Evolutionary conservation across 2,797 vertebrate genomes (phyloP).

Genomic region (Alcedo atthis): DNA sequence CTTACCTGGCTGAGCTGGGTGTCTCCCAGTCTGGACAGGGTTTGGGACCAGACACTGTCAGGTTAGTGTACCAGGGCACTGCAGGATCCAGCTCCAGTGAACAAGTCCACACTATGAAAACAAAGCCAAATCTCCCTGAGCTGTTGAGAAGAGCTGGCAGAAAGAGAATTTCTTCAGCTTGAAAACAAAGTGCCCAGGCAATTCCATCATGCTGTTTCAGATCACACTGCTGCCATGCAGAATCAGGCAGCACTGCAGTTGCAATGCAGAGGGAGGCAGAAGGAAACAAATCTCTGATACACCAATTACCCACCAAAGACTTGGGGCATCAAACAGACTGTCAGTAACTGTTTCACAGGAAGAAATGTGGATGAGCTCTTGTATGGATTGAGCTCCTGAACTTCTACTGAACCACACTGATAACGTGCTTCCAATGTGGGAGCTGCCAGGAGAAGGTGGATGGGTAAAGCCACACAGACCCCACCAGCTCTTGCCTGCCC

Average conservation of each 20-base stretch:
- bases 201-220: background rate
- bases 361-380: background rate
- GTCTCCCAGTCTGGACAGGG: background rate
- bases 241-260: background rate
- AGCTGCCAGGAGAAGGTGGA: background rate
- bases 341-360: background rate
- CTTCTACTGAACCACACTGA: background rate
- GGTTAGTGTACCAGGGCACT: background rate
- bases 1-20: background rate
- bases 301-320: background rate
- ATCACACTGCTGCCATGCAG: background rate
- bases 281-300: background rate
- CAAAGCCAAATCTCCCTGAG: background rate
- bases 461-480: background rate
- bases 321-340: background rate
- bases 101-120: background rate
- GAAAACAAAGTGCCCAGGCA: background rate
- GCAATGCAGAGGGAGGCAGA: background rate
- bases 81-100: background rate
- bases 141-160: background rate
- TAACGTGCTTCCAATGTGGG: background rate
- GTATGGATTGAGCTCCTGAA: background rate
- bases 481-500: background rate
- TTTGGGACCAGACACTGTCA: background rate
- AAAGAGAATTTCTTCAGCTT: background rate